These are phyloP conservation scores for Tethea ocularis DNA, from an alignment of 2,888 invertebrate species.

Conservation along the genomic window DNA sequence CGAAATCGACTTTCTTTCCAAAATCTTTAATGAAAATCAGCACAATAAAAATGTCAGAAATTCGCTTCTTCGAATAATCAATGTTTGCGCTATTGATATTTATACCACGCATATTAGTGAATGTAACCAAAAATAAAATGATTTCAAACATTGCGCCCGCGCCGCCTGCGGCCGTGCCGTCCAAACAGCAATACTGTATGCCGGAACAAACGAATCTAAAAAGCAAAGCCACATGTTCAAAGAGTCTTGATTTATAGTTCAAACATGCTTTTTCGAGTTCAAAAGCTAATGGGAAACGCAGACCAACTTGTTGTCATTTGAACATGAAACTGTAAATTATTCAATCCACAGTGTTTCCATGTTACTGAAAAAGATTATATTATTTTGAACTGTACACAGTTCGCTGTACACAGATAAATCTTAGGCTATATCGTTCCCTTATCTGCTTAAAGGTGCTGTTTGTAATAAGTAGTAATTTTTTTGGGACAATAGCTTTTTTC, in stretches of 20 bases:
- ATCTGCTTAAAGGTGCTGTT: too few relatives aligned
- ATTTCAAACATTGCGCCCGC: background rate
- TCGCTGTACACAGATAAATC: too few relatives aligned
- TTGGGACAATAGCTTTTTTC: too few relatives aligned
- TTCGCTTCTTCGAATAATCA: background rate
- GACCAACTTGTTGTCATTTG: background rate
- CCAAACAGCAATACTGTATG: background rate
- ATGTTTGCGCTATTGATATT: background rate
- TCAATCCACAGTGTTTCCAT: background rate
- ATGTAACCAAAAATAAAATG: background rate
- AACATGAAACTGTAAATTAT: background rate
- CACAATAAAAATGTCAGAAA: too few relatives aligned
- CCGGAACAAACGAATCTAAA: slow-evolving; percentile 4
- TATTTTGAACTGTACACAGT: background rate
- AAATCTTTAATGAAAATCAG: too few relatives aligned
- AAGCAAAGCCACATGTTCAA: slow-evolving; percentile 4
- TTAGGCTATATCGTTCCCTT: too few relatives aligned
- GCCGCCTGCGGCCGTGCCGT: too few relatives aligned
- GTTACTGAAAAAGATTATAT: background rate
- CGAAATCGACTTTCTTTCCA: too few relatives aligned
- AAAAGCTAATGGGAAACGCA: slow-evolving; percentile 3
- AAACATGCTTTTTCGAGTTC: background rate
- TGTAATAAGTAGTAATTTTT: too few relatives aligned
- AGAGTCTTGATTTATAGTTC: slow-evolving; percentile 2
- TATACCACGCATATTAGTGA: background rate